Conservation (phyloP, 2,113 vertebrate species). For the Tor tambroides region DNA sequence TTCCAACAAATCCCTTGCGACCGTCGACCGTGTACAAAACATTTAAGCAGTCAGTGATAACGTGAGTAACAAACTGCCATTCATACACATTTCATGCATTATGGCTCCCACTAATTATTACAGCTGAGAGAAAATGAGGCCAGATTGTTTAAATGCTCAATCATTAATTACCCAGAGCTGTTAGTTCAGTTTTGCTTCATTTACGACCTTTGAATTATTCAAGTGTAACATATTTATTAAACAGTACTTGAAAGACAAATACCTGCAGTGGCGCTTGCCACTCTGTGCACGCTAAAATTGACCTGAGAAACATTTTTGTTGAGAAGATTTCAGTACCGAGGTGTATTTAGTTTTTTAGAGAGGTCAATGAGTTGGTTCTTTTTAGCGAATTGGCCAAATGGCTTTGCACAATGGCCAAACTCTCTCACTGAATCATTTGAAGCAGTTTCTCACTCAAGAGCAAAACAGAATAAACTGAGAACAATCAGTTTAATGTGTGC, state of each 20-base stretch:
- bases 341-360: not conserved
- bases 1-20: constrained; percentile 13
- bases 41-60: constrained; percentile 7
- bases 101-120: constrained; percentile 11
- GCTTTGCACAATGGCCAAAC: not conserved
- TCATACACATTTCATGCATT: not conserved
- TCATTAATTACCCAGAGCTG: constrained; percentile 16
- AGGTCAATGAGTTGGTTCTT: not conserved
- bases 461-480: no score
- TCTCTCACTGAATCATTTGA: constrained; percentile 8
- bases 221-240: not conserved
- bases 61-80: constrained; percentile 9
- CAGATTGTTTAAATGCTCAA: not conserved
- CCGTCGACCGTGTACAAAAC: not conserved
- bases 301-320: not conserved
- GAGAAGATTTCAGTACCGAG: not conserved
- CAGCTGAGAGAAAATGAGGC: not conserved
- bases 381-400: not conserved
- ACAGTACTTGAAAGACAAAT: not conserved
- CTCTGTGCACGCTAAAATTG: not conserved
- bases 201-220: not conserved
- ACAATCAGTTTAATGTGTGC: no score
- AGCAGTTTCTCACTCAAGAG: no score
- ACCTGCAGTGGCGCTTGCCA: not conserved
- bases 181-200: constrained; percentile 1